Evolutionary conservation across 2,888 invertebrate species (phyloP).

Genomic region (Acanthosepion esculentum): DNA sequence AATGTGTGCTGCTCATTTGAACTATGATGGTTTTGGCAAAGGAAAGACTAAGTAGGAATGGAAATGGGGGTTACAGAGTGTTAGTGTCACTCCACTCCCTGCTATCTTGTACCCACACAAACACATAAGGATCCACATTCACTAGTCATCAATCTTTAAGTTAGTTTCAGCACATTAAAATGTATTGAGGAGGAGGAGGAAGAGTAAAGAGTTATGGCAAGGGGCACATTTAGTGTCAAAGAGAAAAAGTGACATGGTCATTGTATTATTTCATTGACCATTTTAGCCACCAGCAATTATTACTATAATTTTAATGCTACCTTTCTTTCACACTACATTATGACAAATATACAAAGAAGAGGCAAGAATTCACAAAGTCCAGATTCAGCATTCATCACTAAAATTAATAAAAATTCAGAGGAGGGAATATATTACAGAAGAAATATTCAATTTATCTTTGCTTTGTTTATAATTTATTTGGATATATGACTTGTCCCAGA

Average conservation of each 20-base stretch:
- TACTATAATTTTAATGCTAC: neutral
- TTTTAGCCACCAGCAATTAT: neutral
- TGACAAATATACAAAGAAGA: neutral
- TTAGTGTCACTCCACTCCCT: neutral
- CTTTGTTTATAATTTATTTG: neutral
- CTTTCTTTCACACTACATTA: neutral
- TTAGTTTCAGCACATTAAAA: neutral
- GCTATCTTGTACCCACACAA: neutral
- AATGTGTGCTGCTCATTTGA: neutral
- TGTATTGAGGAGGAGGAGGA: neutral
- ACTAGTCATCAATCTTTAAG: neutral
- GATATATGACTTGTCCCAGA: neutral
- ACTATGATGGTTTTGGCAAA: neutral
- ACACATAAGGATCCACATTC: neutral
- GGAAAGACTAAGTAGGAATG: neutral
- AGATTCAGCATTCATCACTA: neutral
- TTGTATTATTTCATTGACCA: neutral
- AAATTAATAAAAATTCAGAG: conserved; percentile 4
- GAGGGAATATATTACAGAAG: neutral
- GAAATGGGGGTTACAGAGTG: neutral
- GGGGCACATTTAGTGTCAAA: neutral
- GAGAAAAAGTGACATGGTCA: neutral
- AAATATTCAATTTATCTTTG: neutral
- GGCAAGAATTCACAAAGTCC: neutral
- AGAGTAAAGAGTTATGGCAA: neutral